phyloP scores from a whole-genome alignment of 1,140 invertebrate genomes.

The Neotoxoptera formosana region DNA sequence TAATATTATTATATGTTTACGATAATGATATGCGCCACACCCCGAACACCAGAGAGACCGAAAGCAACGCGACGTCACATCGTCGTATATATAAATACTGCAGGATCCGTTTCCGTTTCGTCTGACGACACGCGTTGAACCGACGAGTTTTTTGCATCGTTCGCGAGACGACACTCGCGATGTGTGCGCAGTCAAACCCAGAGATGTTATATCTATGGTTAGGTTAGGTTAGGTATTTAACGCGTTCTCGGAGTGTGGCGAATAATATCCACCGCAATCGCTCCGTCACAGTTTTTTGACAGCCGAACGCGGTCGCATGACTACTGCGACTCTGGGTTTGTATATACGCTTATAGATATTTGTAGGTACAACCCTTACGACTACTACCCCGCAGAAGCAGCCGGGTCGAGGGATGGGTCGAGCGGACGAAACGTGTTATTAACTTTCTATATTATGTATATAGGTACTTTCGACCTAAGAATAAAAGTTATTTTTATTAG shows the following conservation, averaged over 20 bases:
- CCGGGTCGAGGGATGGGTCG: neutral
- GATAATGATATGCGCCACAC: conserved; percentile 2
- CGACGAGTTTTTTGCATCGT: neutral
- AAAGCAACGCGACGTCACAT: neutral
- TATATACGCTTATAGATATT: too few relatives aligned
- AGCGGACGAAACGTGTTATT: neutral
- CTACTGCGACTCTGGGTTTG: too few relatives aligned
- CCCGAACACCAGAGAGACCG: neutral
- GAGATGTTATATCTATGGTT: too few relatives aligned
- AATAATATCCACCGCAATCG: too few relatives aligned
- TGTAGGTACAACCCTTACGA: too few relatives aligned
- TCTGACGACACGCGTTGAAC: neutral
- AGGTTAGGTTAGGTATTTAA: too few relatives aligned
- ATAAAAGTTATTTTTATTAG: conserved; percentile 19
- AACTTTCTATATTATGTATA: neutral
- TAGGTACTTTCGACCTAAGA: neutral
- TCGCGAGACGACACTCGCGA: neutral
- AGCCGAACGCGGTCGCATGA: too few relatives aligned
- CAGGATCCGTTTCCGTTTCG: neutral
- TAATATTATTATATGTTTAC: neutral
- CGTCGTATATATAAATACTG: neutral
- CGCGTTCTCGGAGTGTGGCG: too few relatives aligned
- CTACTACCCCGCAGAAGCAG: neutral
- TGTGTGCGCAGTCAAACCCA: neutral
- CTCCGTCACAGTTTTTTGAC: too few relatives aligned